Percentiles rank a stretch among this genome's conserved stretches.
Conservation (phyloP, 2,113 vertebrate species). For the Ammodytes marinus region DNA sequence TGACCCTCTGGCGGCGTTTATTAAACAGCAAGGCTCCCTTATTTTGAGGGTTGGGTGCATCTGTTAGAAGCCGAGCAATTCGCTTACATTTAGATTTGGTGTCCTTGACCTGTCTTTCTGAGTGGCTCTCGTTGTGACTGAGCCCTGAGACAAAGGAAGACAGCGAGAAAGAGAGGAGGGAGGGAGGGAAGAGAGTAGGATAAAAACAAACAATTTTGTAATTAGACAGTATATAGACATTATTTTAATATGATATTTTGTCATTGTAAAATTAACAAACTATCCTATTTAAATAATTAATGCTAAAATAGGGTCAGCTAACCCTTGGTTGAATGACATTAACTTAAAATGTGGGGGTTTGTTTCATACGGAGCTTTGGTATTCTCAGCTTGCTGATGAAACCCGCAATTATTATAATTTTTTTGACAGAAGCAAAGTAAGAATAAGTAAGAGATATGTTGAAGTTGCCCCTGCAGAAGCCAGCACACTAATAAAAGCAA, state of each 20-base stretch:
- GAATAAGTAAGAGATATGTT: constrained; percentile 29
- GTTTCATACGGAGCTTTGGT: neutral
- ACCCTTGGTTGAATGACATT: neutral
- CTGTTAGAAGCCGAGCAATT: constrained; percentile 90
- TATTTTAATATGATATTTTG: neutral
- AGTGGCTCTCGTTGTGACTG: constrained; percentile 88
- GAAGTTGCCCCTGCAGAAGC: constrained; percentile 48
- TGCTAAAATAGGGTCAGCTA: neutral
- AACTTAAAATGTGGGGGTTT: neutral
- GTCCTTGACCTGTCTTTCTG: constrained; percentile 92
- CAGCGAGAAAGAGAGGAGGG: constrained; percentile 21
- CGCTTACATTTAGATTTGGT: constrained; percentile 95
- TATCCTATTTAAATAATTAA: neutral
- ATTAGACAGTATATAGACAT: neutral
- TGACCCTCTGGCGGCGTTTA: constrained; percentile 90
- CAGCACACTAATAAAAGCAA: constrained; percentile 80
- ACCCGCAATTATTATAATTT: neutral
- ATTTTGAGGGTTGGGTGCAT: constrained; percentile 91
- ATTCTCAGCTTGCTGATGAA: neutral
- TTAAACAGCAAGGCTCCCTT: constrained; percentile 95
- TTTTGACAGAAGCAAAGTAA: constrained; percentile 9
- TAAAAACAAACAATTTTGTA: neutral
- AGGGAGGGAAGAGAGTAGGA: constrained; percentile 2
- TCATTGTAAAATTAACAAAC: neutral
- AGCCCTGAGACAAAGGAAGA: constrained; percentile 82